phyloP scores from a whole-genome alignment of 2,113 vertebrate genomes.

The Menura novaehollandiae region DNA sequence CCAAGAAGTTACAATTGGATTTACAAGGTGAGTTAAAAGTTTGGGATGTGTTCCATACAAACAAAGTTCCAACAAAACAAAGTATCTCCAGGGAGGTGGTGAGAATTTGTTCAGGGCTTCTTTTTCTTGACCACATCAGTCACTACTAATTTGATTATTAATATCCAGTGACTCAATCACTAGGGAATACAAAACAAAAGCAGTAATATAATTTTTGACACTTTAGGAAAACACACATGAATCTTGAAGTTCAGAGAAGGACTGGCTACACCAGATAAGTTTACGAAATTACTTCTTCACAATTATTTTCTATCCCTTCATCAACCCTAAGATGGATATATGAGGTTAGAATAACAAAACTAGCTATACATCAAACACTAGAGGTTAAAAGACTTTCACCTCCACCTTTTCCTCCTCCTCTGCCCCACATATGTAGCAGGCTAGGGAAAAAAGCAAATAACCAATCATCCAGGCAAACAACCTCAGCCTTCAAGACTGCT shows the following conservation, averaged over 20 bases:
- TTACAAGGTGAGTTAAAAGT: neutral
- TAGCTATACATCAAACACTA: neutral
- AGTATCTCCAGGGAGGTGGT: neutral
- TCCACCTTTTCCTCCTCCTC: neutral
- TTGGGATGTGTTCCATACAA: neutral
- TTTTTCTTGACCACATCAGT: neutral
- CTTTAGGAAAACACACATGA: neutral
- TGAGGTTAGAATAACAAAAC: neutral
- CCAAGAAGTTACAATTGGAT: neutral
- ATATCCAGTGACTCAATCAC: neutral
- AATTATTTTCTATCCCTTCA: neutral
- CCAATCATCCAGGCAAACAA: neutral
- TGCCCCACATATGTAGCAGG: neutral
- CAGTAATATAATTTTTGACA: neutral
- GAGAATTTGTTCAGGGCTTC: neutral
- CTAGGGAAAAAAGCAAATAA: neutral
- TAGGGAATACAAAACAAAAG: neutral
- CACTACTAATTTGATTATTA: neutral
- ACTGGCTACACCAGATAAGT: neutral
- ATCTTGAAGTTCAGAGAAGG: neutral
- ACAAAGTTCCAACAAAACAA: neutral
- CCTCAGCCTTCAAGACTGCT: neutral
- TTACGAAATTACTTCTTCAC: neutral
- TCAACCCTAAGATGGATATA: neutral
- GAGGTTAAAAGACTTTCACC: neutral